Conservation (phyloP, 2,797 vertebrate species). For the Parambassis ranga region DNA sequence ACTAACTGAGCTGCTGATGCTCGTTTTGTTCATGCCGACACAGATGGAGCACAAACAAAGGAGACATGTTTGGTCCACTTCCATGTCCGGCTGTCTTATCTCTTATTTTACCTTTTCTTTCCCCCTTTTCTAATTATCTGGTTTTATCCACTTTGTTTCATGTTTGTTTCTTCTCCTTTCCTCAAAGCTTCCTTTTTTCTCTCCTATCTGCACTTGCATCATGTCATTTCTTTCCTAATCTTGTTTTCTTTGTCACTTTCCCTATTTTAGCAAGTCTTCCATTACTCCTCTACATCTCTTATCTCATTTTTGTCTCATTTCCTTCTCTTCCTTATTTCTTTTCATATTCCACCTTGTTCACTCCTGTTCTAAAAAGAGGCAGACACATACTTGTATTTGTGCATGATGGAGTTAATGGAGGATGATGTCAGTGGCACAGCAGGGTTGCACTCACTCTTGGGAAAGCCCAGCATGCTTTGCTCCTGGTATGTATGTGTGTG, state of each 20-base stretch:
- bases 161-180: too few species aligned
- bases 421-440: conserved; percentile 57
- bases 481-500: conserved; percentile 35
- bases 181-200: too few species aligned
- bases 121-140: too few species aligned
- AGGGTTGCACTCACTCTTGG: conserved; percentile 40
- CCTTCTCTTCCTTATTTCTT: background rate
- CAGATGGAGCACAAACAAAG: conserved; percentile 67
- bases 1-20: conserved; percentile 70
- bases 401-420: conserved; percentile 63
- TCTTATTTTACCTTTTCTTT: too few species aligned
- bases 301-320: background rate
- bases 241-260: background rate
- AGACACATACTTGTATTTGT: conserved; percentile 23
- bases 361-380: conserved; percentile 1
- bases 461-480: conserved; percentile 59
- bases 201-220: too few species aligned
- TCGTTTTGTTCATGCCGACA: conserved; percentile 62
- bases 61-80: conserved; percentile 2
- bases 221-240: too few species aligned
- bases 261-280: background rate
- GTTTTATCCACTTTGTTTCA: too few species aligned
- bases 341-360: too few species aligned
- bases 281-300: background rate
- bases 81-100: too few species aligned